These are phyloP conservation scores for Cebidichthys violaceus DNA, from an alignment of 2,113 vertebrate species.

Conservation along the genomic window DNA sequence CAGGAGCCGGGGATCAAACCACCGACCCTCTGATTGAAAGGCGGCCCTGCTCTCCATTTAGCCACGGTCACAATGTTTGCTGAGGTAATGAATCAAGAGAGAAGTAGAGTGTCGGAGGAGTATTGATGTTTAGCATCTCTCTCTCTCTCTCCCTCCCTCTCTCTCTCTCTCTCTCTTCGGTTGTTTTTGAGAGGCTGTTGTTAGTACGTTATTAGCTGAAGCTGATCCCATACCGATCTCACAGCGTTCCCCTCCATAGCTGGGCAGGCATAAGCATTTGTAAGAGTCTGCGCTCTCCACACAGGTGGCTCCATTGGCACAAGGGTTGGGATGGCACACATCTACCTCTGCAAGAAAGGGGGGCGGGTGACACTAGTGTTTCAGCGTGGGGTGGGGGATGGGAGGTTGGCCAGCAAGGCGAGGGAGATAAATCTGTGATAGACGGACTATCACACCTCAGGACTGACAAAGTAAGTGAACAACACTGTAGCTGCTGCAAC, in stretches of 20 bases:
- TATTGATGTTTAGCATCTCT: conserved; percentile 1
- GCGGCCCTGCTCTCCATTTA: too few relatives aligned
- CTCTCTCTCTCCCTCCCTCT: background rate
- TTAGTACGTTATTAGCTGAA: conserved; percentile 95
- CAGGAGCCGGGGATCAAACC: too few relatives aligned
- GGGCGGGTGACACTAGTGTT: conserved; percentile 69
- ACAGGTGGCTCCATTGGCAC: conserved; percentile 98
- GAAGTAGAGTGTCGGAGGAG: too few relatives aligned
- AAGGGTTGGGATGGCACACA: conserved; percentile 95
- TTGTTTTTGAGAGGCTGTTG: conserved; percentile 78
- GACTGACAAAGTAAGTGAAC: conserved; percentile 67
- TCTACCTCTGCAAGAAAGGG: conserved; percentile 97
- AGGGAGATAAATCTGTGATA: conserved; percentile 58
- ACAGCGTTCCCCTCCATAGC: conserved; percentile 97
- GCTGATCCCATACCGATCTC: conserved; percentile 95
- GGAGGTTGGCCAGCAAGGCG: background rate
- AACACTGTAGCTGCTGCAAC: conserved; percentile 67
- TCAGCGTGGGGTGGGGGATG: conserved; percentile 21
- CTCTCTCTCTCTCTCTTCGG: background rate
- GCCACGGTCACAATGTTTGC: too few relatives aligned
- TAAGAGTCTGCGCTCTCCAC: conserved; percentile 92
- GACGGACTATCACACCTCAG: conserved; percentile 36
- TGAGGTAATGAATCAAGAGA: too few relatives aligned
- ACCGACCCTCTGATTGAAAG: too few relatives aligned
- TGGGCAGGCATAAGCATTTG: conserved; percentile 99